Evolutionary conservation across 2,797 vertebrate genomes (phyloP).

Genomic region (Takifugu rubripes): DNA sequence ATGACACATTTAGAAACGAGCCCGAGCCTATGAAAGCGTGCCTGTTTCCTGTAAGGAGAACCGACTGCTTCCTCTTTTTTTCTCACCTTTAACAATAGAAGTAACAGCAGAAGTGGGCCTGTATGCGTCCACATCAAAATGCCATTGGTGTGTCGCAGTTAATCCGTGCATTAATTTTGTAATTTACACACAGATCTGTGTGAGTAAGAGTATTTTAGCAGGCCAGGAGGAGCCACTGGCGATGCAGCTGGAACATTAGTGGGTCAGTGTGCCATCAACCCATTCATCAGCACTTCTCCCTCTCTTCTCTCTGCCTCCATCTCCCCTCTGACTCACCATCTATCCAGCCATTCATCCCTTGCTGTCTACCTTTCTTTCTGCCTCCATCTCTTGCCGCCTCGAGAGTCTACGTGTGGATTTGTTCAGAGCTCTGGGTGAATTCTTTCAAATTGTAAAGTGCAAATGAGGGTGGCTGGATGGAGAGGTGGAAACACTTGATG

Average conservation of each 20-base stretch:
- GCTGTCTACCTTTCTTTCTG: slow-evolving; percentile 27
- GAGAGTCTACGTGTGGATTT: slow-evolving; percentile 18
- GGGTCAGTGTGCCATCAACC: slow-evolving; percentile 78
- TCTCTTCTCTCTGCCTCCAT: slow-evolving; percentile 41
- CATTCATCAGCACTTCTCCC: slow-evolving; percentile 70
- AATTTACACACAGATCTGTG: too few relatives aligned
- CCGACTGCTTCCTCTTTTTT: slow-evolving; percentile 30
- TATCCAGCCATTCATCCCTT: slow-evolving; percentile 26
- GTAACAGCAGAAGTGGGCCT: slow-evolving; percentile 27
- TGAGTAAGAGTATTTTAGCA: slow-evolving; percentile 35
- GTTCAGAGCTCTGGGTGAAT: slow-evolving; percentile 23
- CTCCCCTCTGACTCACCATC: slow-evolving; percentile 57
- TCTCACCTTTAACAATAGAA: slow-evolving; percentile 23
- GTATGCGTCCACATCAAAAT: not conserved
- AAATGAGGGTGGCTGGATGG: slow-evolving; percentile 10
- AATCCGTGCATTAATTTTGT: not conserved
- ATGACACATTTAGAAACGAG: slow-evolving; percentile 28
- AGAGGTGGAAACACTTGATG: not conserved
- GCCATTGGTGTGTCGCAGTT: too few relatives aligned
- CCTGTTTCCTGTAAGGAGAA: slow-evolving; percentile 27
- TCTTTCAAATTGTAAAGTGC: slow-evolving; percentile 12
- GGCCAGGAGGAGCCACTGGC: slow-evolving; percentile 67
- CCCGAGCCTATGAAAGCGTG: slow-evolving; percentile 28
- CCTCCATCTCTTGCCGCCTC: slow-evolving; percentile 18
- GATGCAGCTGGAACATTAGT: slow-evolving; percentile 70